These are phyloP conservation scores for Otolemur garnettii DNA, from an alignment of 2,113 vertebrate genomes.

Conservation along the genomic window DNA sequence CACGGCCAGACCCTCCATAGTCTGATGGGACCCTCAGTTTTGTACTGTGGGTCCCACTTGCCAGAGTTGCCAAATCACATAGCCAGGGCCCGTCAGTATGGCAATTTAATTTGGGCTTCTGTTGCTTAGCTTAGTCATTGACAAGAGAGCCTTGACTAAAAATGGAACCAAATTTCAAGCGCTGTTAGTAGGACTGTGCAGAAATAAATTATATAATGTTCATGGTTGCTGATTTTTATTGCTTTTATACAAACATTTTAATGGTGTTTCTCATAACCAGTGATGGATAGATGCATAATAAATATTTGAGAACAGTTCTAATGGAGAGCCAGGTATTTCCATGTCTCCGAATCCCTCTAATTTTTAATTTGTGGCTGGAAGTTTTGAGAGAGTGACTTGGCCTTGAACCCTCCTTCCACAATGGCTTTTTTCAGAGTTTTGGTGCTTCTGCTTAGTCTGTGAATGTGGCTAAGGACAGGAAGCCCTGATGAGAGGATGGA, in stretches of 20 bases:
- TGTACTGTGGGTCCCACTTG: background rate
- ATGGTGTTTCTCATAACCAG: background rate
- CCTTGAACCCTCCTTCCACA: background rate
- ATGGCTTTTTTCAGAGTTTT: conserved; percentile 16
- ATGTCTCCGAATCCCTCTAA: background rate
- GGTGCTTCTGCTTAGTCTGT: background rate
- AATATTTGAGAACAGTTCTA: conserved; percentile 32
- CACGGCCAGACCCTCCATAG: background rate
- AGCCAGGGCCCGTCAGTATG: background rate
- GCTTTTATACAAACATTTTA: conserved; percentile 40
- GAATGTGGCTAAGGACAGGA: conserved; percentile 45
- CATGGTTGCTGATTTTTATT: conserved; percentile 26
- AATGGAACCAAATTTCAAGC: conserved; percentile 28
- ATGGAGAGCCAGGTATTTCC: background rate
- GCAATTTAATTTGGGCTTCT: background rate
- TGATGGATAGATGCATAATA: background rate
- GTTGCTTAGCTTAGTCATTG: background rate
- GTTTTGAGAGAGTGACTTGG: background rate
- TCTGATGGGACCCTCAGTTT: background rate
- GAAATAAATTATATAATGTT: conserved; percentile 12
- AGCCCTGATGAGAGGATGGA: background rate
- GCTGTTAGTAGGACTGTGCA: background rate
- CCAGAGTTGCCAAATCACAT: background rate
- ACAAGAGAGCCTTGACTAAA: conserved; percentile 35
- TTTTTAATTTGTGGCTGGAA: background rate